A percentile compares a stretch with the other conserved stretches of the same genome.
These are phyloP conservation scores for Stomatorhinus ivindoensis DNA, from an alignment of 2,113 vertebrate species.

Conservation along the genomic window DNA sequence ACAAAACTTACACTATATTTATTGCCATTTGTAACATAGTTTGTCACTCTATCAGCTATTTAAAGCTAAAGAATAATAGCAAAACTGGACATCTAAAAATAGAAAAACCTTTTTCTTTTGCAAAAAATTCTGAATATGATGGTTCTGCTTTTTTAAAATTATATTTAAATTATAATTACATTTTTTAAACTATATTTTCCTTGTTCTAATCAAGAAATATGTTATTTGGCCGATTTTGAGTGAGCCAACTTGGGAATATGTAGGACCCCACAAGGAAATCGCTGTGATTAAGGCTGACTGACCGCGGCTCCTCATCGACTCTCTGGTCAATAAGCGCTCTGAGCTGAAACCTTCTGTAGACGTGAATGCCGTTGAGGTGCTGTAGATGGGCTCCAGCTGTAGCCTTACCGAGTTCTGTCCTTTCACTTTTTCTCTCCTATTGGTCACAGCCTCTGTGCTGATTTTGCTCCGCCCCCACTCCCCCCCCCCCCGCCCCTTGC, in stretches of 20 bases:
- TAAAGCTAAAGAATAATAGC: neutral
- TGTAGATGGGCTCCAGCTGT: neutral
- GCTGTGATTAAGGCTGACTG: conserved; percentile 50
- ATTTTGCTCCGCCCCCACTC: neutral
- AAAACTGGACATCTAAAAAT: neutral
- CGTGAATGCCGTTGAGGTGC: neutral
- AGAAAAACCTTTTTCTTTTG: conserved; percentile 30
- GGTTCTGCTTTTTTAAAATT: too few relatives aligned
- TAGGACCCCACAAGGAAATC: conserved; percentile 44
- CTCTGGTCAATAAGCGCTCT: conserved; percentile 33
- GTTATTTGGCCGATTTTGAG: conserved; percentile 35
- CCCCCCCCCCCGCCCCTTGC: conserved; percentile 12
- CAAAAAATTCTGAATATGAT: conserved; percentile 50
- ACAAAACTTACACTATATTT: neutral
- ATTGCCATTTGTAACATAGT: neutral
- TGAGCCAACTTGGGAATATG: conserved; percentile 37
- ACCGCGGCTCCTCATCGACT: conserved; percentile 44
- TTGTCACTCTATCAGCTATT: neutral
- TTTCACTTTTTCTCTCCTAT: conserved; percentile 20
- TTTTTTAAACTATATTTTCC: conserved; percentile 44
- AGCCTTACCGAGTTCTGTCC: neutral
- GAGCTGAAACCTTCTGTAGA: conserved; percentile 26
- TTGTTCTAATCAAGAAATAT: conserved; percentile 46
- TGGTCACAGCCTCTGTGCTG: conserved; percentile 33
- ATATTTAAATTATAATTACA: too few relatives aligned